Percentiles rank a stretch among this genome's conserved stretches.
Conservation (phyloP, 2,113 vertebrate species). For the Pteruthius melanotis region DNA sequence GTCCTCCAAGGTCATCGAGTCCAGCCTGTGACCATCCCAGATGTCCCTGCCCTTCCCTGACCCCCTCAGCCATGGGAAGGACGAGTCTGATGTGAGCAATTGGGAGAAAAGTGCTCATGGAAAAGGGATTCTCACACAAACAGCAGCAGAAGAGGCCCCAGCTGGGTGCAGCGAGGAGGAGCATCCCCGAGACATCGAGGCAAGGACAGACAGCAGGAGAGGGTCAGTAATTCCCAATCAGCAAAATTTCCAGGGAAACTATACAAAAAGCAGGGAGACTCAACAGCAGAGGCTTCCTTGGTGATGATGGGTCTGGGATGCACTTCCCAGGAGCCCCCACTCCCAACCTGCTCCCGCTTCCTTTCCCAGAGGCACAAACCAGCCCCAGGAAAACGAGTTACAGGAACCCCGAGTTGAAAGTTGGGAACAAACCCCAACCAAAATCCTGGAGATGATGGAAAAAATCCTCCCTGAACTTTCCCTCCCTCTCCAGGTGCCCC, state of each 20-base stretch:
- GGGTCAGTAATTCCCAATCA: not conserved
- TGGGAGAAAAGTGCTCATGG: not conserved
- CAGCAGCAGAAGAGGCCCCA: not conserved
- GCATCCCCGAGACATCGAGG: too few species aligned
- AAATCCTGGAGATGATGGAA: not conserved
- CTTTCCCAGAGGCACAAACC: not conserved
- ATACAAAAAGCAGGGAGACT: not conserved
- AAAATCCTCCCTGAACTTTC: not conserved
- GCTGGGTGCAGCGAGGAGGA: not conserved
- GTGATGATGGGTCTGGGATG: fast-evolving
- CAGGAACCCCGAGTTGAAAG: not conserved
- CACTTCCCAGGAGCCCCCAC: fast-evolving
- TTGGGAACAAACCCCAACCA: not conserved
- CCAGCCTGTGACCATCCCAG: not conserved
- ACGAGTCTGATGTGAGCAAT: not conserved
- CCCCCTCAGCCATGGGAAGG: not conserved
- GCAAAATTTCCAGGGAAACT: not conserved
- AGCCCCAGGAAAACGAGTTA: not conserved
- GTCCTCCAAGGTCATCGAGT: not conserved
- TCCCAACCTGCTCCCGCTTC: not conserved
- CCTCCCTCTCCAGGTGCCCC: not conserved
- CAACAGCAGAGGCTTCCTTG: fast-evolving
- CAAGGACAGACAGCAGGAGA: not conserved
- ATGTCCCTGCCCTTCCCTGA: not conserved
- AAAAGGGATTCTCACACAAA: not conserved